Conservation (phyloP, 23 tunicate genomes). For the Aplidium turbinatum region DNA sequence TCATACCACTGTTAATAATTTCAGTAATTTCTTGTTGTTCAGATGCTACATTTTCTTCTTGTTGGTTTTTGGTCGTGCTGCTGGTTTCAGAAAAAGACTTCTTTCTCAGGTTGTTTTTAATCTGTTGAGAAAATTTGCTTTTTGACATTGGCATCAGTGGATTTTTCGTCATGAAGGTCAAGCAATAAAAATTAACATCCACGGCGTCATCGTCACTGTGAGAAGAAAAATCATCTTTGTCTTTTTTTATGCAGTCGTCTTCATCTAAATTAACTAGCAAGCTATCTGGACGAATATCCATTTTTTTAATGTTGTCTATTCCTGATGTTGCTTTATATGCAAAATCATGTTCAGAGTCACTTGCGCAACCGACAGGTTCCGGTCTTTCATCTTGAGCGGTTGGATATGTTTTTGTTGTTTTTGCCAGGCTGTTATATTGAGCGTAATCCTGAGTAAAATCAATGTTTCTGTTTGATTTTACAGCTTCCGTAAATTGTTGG, state of each 20-base stretch:
- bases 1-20: too few species aligned
- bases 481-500: too few species aligned
- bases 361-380: slow-evolving; percentile 60
- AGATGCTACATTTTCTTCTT: background rate
- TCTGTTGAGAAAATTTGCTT: slow-evolving; percentile 53
- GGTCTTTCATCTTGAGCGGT: slow-evolving; percentile 30
- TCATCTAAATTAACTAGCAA: slow-evolving; percentile 67
- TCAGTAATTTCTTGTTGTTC: too few species aligned
- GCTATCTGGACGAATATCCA: slow-evolving; percentile 62
- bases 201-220: slow-evolving; percentile 36
- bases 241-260: slow-evolving; percentile 22
- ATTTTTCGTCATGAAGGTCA: slow-evolving; percentile 63
- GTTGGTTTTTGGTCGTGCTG: too few species aligned
- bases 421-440: too few species aligned
- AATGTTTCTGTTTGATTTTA: too few species aligned
- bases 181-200: slow-evolving; percentile 76
- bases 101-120: slow-evolving; percentile 16
- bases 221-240: slow-evolving; percentile 1
- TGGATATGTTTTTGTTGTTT: too few species aligned
- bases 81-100: slow-evolving; percentile 7
- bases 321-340: background rate
- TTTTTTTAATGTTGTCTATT: background rate
- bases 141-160: slow-evolving; percentile 81
- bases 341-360: background rate
- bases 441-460: too few species aligned